Conservation (phyloP, 2,888 invertebrate genomes). For the Phyllotreta striolata region DNA sequence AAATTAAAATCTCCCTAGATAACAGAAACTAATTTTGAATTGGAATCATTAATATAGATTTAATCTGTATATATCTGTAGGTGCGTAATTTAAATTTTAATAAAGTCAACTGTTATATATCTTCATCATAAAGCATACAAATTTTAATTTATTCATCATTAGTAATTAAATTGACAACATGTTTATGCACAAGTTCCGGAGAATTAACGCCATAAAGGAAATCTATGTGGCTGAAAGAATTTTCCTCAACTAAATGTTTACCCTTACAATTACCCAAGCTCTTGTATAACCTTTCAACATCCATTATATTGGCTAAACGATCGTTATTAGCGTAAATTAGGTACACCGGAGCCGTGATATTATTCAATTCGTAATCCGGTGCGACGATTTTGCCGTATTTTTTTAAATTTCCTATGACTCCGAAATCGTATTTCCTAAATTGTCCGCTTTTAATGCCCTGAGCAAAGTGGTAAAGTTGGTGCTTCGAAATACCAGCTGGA, state of each 20-base stretch:
- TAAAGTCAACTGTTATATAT: too few species aligned
- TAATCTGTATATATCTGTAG: too few species aligned
- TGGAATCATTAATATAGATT: too few species aligned
- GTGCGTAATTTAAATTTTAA: too few species aligned
- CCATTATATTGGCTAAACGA: constrained; percentile 59
- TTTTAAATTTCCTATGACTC: constrained; percentile 8
- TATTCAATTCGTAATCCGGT: constrained; percentile 59
- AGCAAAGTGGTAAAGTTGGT: constrained; percentile 76
- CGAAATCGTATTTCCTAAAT: constrained; percentile 68
- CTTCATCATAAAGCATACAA: too few species aligned
- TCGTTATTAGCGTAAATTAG: constrained; percentile 64
- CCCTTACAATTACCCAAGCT: constrained; percentile 50
- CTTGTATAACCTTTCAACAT: constrained; percentile 50
- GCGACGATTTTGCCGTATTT: constrained; percentile 56
- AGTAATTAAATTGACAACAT: constrained; percentile 14
- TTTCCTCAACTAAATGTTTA: constrained; percentile 50
- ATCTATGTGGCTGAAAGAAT: constrained; percentile 53
- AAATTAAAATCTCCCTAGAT: too few species aligned
- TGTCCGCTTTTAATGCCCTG: constrained; percentile 67
- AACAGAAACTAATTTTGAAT: too few species aligned
- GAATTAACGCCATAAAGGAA: constrained; percentile 23
- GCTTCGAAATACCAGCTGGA: constrained; percentile 63
- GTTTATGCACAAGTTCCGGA: constrained; percentile 12
- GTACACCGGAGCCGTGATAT: constrained; percentile 60
- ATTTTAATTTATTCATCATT: not conserved